Evolutionary conservation across 2,797 vertebrate genomes (phyloP), one percentile per base, ranked within the genome.

Genomic region (Silurus lanzhouensis): DNA sequence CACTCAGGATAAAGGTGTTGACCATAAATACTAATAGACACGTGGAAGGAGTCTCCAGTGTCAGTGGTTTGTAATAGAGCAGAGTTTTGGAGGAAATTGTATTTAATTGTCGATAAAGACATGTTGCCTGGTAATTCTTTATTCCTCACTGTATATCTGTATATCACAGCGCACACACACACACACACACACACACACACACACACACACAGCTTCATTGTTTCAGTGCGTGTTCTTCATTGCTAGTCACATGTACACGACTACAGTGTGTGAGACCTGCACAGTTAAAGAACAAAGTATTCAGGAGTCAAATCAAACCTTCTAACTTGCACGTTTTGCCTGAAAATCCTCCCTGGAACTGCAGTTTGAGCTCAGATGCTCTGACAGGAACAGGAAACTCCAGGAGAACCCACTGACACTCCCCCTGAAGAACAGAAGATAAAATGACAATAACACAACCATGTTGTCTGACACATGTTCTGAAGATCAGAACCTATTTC

Each of bases 311-410:
- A n/a, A 55, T n/a, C 10, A 79, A 94, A 99, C 98, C 98, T 95
- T 97, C 93, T 88, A 99, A 88, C 61, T 89, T 92, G 92, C 97
- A 97, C 0, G 93, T 89, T 87, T 90, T 96, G 57, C 97, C 96
- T 17, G 96, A 96, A 88, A 99, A 99, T 8, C 98, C 98, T n/a
- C 98, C 98, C 88, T 99, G 98, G 93, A 99, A 99, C 83, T 99
- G 97, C 84, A 99, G 78, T 74, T 95, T 96, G 71, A 99, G 87
- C 85, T 94, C 93, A 0, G 95, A 96, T 52, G 96, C 87, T 48
- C 63, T 94, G 67, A 98, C 94, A 0, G 94, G 80, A 58, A 92
- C 85, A 0, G 97, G 97, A 87, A 99, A 99, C 74, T 97, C 95
- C 87, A 99, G 88, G 20, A 86, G 83, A 90, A 99, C 94, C 98